Percentiles rank a stretch among this genome's conserved stretches.
These are phyloP conservation scores for Trichogramma pretiosum DNA, from an alignment of 1,140 invertebrate species.

Conservation along the genomic window DNA sequence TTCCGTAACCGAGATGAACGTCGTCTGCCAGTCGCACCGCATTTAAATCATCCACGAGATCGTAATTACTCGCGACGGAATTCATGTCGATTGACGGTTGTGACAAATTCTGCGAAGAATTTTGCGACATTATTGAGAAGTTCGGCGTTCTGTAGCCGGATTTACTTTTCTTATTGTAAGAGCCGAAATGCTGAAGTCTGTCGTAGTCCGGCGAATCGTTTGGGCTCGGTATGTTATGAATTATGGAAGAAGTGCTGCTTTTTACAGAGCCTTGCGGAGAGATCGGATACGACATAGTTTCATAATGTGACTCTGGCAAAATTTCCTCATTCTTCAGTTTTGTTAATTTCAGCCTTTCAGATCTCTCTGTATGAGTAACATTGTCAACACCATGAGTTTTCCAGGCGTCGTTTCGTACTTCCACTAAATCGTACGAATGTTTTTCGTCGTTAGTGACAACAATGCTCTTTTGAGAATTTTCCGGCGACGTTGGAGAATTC, in stretches of 20 bases:
- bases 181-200: constrained; percentile 69
- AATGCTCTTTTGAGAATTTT: constrained; percentile 35
- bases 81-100: constrained; percentile 24
- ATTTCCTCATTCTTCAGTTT: constrained; percentile 28
- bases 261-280: constrained; percentile 25
- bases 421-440: constrained; percentile 58
- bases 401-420: constrained; percentile 66
- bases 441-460: constrained; percentile 26
- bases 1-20: constrained; percentile 67
- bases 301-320: constrained; percentile 35
- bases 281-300: constrained; percentile 27
- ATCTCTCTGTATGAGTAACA: constrained; percentile 54
- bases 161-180: constrained; percentile 57
- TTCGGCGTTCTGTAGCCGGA: constrained; percentile 55
- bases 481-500: constrained; percentile 26
- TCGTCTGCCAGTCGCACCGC: constrained; percentile 63
- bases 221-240: constrained; percentile 26
- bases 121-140: constrained; percentile 16
- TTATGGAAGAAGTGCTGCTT: constrained; percentile 28
- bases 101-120: constrained; percentile 21
- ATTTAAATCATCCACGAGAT: constrained; percentile 58
- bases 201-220: constrained; percentile 55
- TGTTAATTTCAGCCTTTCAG: constrained; percentile 17
- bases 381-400: constrained; percentile 65
- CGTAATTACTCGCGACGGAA: constrained; percentile 53